Base-by-base conservation (phyloP, 2,888 invertebrate genomes). In the Hypercompe scribonia region DNA sequence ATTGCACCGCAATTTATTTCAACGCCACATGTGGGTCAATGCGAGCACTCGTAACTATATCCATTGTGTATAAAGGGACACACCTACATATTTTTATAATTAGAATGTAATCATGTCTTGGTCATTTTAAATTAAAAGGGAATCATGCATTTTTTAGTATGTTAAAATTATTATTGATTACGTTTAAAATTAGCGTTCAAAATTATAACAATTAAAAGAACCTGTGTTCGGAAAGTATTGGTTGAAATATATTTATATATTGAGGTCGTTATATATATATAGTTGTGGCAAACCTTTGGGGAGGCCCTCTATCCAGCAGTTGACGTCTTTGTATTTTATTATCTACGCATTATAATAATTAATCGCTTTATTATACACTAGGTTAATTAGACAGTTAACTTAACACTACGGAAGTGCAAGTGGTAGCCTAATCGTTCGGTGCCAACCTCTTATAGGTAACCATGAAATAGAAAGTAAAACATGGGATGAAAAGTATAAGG, bases 21-120 rank as follows among this genome's bases (percentile, higher is more conserved):
- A 89, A 89, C 89, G 84, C 88, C 83, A 89, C 89, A 95, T 93
- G 94, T 95, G 86, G 95, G 95, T 95, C 95, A 95, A 93, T 95
- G 95, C 90, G 84, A 92, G 85, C 85, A 81, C 85, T 84, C 86
- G 85, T 86, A 88, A 84, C 81, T 85, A 78, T 86, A 85, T 86
- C 84, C 78, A 84, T 87, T 90, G 87, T 86, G 90, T 86, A 90
- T 86, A 84, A 87, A 88, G 87, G 86, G 90, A 89, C 91, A 90
- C 90, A 85, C 90, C 90, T 89, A 85, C 89, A 81, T 88, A 85
- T 88, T 84, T 86, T 87, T 91, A 91, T 90, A 90, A 90, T 91
- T 92, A 92, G 91, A 89, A 81, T 80, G 81, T 77, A 84, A 88
- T 88, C 74, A 83, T 87, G 86, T 89, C 90, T 89, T 86, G 88